Base-by-base conservation (phyloP, 1,140 invertebrate species). In the Coenobita brevimanus region DNA sequence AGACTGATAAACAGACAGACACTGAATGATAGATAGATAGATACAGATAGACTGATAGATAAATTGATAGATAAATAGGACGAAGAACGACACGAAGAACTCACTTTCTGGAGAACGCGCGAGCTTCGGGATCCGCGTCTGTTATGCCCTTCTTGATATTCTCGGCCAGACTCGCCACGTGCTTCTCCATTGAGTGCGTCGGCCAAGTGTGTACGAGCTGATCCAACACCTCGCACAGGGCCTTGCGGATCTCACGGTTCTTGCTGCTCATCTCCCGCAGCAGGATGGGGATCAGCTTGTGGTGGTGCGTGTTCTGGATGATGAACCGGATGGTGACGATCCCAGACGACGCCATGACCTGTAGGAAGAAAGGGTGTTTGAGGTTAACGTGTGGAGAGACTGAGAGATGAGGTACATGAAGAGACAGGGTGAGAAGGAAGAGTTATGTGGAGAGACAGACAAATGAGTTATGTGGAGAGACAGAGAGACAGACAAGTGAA, bases 311-410 rank as follows among this genome's bases (percentile, higher is more conserved):
- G 93, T 97, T 95, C 91, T 95, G 95, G 69, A 99, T 96, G 33
- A 99, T 97, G 93, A 98, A 99, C 21, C 96, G 94, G 38, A 99
- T 95, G 62, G 96, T 95, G 69, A 98, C 95, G 15, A 95, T 94
- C 46, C 97, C 97, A 13, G 98, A 96, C 13, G 97, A 96, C 10
- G 98, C 96, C 93, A 99, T 97, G 80, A 99, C 96, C 95, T 96
- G 91, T 13, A 92, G 92, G 30, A 88, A 50, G 67, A 24, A 84
- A 81, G 84, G 88, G n/a, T 69, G 83, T 27, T n/a, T 79, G 21
- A 67, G 27, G 17, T n/a, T 13, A 57, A 13, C 54, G n/a, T 57
- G n/a, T 4, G 62, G n/a, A 67, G 36, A 1, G 17, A 21, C 27
- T 13, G 54, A 57, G 54, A 57, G 54, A 57, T n/a, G 54, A 57